These are phyloP conservation scores for Pseudomyrmex pallidus DNA, from an alignment of 1,140 invertebrate species.

Conservation along the genomic window DNA sequence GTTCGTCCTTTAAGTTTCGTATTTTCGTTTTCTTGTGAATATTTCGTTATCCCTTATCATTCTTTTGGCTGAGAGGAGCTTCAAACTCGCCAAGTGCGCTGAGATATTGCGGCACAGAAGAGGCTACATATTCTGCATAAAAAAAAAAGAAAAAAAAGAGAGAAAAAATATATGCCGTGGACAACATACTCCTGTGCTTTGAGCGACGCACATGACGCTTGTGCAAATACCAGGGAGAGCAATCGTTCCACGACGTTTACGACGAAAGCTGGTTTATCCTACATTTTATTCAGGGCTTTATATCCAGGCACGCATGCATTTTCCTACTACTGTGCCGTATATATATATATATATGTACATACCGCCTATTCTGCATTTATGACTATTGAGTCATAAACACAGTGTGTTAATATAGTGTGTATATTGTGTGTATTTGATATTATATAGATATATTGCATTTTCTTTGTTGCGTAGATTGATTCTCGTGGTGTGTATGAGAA, in stretches of 20 bases:
- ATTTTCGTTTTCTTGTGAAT: constrained; percentile 38
- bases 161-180: not conserved
- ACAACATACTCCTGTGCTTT: constrained; percentile 5
- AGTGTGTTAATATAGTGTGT: not conserved
- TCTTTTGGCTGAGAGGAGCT: constrained; percentile 1
- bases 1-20: not conserved
- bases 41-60: constrained; percentile 47
- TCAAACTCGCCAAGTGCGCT: not conserved
- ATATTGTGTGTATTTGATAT: too few species aligned
- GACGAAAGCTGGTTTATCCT: constrained; percentile 6
- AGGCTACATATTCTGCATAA: not conserved
- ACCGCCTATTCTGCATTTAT: not conserved
- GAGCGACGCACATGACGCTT: constrained; percentile 14
- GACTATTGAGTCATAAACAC: not conserved
- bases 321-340: not conserved
- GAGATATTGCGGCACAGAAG: not conserved
- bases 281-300: constrained; percentile 34
- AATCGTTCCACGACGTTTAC: not conserved
- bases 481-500: too few species aligned
- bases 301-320: not conserved
- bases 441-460: too few species aligned
- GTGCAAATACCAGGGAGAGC: constrained; percentile 23
- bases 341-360: not conserved
- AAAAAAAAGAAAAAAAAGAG: not conserved
- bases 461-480: too few species aligned